Base-by-base conservation (phyloP, 2,113 vertebrate species). In the Onychorhynchus coronatus region DNA sequence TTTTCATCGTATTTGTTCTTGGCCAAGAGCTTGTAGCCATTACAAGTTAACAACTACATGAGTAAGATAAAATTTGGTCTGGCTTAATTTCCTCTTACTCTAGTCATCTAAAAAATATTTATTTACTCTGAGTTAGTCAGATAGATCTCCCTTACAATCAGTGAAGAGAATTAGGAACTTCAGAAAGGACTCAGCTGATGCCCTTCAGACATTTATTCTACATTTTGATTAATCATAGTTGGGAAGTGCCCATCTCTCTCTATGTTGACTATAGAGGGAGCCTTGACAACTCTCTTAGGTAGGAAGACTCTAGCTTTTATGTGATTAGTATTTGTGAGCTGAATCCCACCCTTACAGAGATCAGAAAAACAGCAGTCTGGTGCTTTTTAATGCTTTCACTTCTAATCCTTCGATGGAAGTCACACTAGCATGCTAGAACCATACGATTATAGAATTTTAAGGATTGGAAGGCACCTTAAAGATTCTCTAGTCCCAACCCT, bases 191-290 rank as follows among this genome's bases (percentile, higher is more conserved):
- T 92, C 55, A 33, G 8, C 16, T 53, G 53, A 35, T 84, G 30
- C 21, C 39, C 61, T 67, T 65, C 21, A 84, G 59, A 84, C 18
- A 62, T 80, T 88, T 80, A 62, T 67, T 86, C 31, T 50, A 49
- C 25, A 42, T 77, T 65, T 88, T 0, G 0, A 33, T 78, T 85
- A 77, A 77, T 50, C 28, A 12, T 27, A 41, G 12, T 21, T 77
- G 35, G 23, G 83, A 72, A 91, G 14, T 49, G 31, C 37, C 67
- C 88, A 59, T 59, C 72, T 76, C 90, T 72, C 66, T 90, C 62
- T 88, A 8, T 89, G 31, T 79, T 92, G 79, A 91, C 95, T 88
- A 92, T 66, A 93, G 91, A 96, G 85, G 88, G 90, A 95, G 78
- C 93, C 73, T 97, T 95, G 96, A 92, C 79, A 93, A 71, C 47